These are phyloP conservation scores for Drosophila affinis DNA, from an alignment of 2,888 invertebrate genomes.

Conservation along the genomic window DNA sequence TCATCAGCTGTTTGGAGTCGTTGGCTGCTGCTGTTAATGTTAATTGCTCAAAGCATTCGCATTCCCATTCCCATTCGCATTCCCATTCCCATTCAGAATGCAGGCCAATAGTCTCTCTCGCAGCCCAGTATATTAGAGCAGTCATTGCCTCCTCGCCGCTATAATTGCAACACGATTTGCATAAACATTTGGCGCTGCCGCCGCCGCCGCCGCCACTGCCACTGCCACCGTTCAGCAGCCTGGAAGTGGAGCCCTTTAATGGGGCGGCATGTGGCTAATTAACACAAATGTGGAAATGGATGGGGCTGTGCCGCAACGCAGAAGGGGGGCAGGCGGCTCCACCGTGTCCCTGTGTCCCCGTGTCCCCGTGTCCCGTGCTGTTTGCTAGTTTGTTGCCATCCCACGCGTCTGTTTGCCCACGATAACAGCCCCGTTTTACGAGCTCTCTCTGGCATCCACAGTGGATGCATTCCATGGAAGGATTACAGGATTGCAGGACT, in stretches of 20 bases:
- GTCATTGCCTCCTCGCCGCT: constrained; percentile 35
- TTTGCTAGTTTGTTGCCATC: constrained; percentile 60
- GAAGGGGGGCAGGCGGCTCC: not conserved
- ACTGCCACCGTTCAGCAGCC: constrained; percentile 35
- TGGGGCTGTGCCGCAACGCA: not conserved
- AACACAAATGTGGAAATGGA: constrained; percentile 57
- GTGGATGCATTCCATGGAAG: constrained; percentile 35
- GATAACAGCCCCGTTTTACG: constrained; percentile 63
- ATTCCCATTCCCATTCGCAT: no score
- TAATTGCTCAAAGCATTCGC: constrained; percentile 25
- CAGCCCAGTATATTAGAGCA: constrained; percentile 38
- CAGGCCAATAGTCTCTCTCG: constrained; percentile 42
- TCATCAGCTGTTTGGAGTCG: constrained; percentile 36
- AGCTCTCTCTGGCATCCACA: not conserved
- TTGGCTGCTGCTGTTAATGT: constrained; percentile 33
- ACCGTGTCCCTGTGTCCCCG: constrained; percentile 18
- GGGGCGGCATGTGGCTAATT: constrained; percentile 70
- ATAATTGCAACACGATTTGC: constrained; percentile 74
- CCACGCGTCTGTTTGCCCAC: constrained; percentile 67
- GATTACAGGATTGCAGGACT: not conserved
- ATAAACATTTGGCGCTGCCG: constrained; percentile 56
- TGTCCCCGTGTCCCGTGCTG: constrained; percentile 5
- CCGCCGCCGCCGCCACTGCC: constrained; percentile 37
- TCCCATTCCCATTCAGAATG: constrained; percentile 7
- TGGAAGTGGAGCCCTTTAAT: constrained; percentile 52